Evolutionary conservation across 2,113 vertebrate genomes (phyloP).

Genomic region (Ameiurus melas): DNA sequence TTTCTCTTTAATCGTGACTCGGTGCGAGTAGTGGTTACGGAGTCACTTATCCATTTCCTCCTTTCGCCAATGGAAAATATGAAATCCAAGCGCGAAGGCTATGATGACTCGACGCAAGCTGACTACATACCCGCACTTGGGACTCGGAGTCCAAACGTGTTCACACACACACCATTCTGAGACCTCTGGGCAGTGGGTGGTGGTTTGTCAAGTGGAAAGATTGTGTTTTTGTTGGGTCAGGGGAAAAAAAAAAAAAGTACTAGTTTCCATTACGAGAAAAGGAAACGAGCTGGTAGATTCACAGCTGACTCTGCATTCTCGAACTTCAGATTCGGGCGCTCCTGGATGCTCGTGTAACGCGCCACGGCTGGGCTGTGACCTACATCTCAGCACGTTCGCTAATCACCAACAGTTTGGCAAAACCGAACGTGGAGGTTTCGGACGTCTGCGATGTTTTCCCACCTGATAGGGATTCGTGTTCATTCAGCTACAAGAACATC

Average conservation of each 20-base stretch:
- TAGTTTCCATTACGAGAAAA: constrained; percentile 30
- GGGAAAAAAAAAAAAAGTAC: background rate
- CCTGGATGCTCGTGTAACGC: background rate
- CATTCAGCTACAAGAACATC: too few species aligned
- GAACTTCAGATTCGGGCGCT: background rate
- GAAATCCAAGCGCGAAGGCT: constrained; percentile 59
- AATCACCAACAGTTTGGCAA: background rate
- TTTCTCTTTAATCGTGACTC: constrained; percentile 17
- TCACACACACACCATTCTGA: background rate
- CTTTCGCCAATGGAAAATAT: constrained; percentile 67
- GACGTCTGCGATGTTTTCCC: background rate
- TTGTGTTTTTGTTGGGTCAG: constrained; percentile 38
- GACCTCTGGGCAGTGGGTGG: background rate
- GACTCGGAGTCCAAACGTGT: constrained; percentile 48
- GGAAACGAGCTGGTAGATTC: constrained; percentile 20
- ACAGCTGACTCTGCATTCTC: constrained; percentile 32
- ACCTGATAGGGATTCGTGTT: background rate
- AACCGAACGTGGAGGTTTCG: background rate
- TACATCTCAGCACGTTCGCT: background rate
- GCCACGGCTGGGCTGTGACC: constrained; percentile 4
- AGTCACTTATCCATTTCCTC: constrained; percentile 50
- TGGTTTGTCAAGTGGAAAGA: constrained; percentile 24
- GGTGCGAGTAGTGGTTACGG: background rate
- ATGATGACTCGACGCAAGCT: constrained; percentile 30
- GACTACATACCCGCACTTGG: constrained; percentile 7